Conservation (phyloP, 2,797 vertebrate genomes). For the Syndactyla subalaris region DNA sequence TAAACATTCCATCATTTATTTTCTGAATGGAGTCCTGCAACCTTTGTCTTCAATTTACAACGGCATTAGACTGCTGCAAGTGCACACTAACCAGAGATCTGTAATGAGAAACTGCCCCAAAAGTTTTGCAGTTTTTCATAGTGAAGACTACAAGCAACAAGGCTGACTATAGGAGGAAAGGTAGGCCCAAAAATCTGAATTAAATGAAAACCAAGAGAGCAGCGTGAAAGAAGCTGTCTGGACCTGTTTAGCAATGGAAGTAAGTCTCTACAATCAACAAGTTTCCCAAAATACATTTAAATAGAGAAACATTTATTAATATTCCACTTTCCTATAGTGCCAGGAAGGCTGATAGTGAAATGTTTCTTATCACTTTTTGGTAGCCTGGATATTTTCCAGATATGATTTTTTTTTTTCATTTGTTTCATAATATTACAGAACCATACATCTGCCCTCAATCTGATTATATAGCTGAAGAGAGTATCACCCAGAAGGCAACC, state of each 20-base stretch:
- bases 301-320: background rate
- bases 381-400: background rate
- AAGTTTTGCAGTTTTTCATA: background rate
- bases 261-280: background rate
- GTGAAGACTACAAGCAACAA: background rate
- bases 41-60: background rate
- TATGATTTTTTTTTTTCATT: background rate
- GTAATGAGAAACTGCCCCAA: background rate
- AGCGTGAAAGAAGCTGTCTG: background rate
- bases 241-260: background rate
- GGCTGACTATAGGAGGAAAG: background rate
- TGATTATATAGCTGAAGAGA: background rate
- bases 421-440: background rate
- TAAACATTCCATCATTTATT: background rate
- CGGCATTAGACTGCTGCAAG: background rate
- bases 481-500: background rate
- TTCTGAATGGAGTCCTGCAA: background rate
- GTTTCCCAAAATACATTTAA: background rate
- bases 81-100: background rate
- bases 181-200: background rate
- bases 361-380: background rate
- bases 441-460: background rate
- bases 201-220: background rate
- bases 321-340: background rate
- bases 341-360: background rate